Conservation (phyloP, 2,888 invertebrate species). For the Cryptops parisi region DNA sequence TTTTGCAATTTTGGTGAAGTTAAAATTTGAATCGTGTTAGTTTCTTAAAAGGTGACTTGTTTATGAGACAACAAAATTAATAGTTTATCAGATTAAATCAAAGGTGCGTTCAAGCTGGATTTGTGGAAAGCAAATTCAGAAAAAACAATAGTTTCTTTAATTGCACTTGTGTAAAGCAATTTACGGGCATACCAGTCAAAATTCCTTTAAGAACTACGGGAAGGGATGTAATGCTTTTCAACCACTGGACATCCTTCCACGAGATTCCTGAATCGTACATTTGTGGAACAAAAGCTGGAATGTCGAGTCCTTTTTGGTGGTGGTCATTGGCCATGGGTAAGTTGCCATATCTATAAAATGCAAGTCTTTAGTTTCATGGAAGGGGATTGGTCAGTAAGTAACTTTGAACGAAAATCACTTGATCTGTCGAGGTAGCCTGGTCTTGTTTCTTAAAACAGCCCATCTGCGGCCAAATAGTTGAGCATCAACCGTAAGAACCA, state of each 20-base stretch:
- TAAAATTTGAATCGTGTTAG: too few relatives aligned
- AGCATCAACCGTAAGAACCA: conserved; percentile 78
- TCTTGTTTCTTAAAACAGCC: conserved; percentile 68
- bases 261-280: conserved; percentile 65
- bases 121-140: too few relatives aligned
- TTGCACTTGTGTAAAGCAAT: too few relatives aligned
- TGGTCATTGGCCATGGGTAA: conserved; percentile 36
- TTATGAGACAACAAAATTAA: too few relatives aligned
- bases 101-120: too few relatives aligned
- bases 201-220: conserved; percentile 79
- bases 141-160: too few relatives aligned
- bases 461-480: conserved; percentile 70
- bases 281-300: conserved; percentile 57
- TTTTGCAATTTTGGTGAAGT: too few relatives aligned
- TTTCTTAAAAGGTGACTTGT: too few relatives aligned
- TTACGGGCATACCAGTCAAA: conserved; percentile 43
- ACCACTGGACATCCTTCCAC: conserved; percentile 80
- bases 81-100: too few relatives aligned
- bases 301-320: conserved; percentile 45
- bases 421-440: conserved; percentile 62
- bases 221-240: conserved; percentile 53
- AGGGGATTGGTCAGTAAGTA: too few relatives aligned
- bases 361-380: conserved; percentile 58
- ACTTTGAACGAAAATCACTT: too few relatives aligned
- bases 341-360: conserved; percentile 58